phyloP scores from a whole-genome alignment of 2,113 vertebrate species.

The Xenopus tropicalis region DNA sequence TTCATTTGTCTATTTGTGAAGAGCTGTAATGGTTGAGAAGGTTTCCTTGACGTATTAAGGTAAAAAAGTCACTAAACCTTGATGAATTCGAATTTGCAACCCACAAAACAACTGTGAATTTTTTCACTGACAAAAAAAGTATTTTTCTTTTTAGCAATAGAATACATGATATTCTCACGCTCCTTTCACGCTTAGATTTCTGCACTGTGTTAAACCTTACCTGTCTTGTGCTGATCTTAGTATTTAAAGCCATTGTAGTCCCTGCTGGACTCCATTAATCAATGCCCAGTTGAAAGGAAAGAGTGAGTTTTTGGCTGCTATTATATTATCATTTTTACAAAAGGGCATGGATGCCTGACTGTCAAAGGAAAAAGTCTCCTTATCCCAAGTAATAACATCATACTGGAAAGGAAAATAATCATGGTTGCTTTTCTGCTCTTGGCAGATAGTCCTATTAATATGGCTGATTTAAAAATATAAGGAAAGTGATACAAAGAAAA shows the following conservation, averaged over 20 bases:
- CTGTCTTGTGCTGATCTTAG: conserved; percentile 21
- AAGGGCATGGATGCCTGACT: conserved; percentile 27
- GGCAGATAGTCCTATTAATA: conserved; percentile 9
- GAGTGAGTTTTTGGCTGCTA: conserved; percentile 28
- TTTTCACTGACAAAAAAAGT: not conserved
- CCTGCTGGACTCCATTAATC: conserved; percentile 33
- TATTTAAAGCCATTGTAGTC: conserved; percentile 19
- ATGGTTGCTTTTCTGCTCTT: conserved; percentile 11
- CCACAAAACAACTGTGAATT: too few species aligned
- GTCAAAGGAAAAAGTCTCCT: conserved; percentile 30
- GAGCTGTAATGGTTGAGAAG: too few species aligned
- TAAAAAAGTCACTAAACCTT: too few species aligned
- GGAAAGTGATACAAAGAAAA: not conserved
- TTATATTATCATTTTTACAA: conserved; percentile 34
- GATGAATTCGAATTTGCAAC: too few species aligned
- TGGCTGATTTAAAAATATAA: too few species aligned
- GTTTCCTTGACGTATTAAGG: too few species aligned
- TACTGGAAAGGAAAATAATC: conserved; percentile 9
- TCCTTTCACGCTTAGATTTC: conserved; percentile 9
- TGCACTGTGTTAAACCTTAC: conserved; percentile 16
- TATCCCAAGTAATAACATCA: conserved; percentile 18
- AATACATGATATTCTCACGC: conserved; percentile 18
- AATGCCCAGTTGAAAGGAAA: conserved; percentile 34
- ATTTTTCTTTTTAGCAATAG: conserved; percentile 32
- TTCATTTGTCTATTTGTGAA: too few species aligned